Evolutionary conservation across 2,888 invertebrate species (phyloP), one percentile per base, ranked within the genome.

Genomic region (Drosophila kuntzei): DNA sequence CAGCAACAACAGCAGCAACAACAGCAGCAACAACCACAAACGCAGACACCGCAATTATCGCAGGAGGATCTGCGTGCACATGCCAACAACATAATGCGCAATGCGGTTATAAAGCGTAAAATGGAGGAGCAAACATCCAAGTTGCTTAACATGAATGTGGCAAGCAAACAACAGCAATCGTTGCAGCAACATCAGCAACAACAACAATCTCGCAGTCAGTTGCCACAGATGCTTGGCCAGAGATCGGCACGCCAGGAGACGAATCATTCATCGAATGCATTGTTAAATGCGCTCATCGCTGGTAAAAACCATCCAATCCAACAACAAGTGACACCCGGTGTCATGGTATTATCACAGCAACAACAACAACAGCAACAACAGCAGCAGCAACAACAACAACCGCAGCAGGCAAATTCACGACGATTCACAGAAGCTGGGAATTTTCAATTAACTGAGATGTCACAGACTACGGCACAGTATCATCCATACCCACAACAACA

Each of bases 31-130:
- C 70, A 64, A 25, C 55, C 62, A 41, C 50, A 69, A 22, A 43
- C 63, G 1, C 73, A 69, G n/a, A 60, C 44, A 18, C 5, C 39
- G 8, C 77, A 72, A 32, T 37, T 91, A 29, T 84, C 90, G 0
- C 92, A 91, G 27, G 91, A 92, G 69, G 91, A 92, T 57, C 62
- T 91, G 27, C 90, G 91, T 60, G 87, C 90, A 0, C 92, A 91
- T 77, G 90, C 91, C 5, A 91, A 90, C 62, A 75, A 82, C 11
- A 92, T 91, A 53, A 91, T 91, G 89, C 91, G 92, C 36, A 91
- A 92, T 77, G 91, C 91, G n/a, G 85, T 91, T 49, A 87, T 92
- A 58, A 92, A 92, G 49, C 91, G 91, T 22, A 91, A 91, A 65
- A 71, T 91, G 29, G 92, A 91, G 51, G 91, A 91, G 37, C 91